Conservation (phyloP, 2,797 vertebrate species). For the Synaphobranchus kaupii region DNA sequence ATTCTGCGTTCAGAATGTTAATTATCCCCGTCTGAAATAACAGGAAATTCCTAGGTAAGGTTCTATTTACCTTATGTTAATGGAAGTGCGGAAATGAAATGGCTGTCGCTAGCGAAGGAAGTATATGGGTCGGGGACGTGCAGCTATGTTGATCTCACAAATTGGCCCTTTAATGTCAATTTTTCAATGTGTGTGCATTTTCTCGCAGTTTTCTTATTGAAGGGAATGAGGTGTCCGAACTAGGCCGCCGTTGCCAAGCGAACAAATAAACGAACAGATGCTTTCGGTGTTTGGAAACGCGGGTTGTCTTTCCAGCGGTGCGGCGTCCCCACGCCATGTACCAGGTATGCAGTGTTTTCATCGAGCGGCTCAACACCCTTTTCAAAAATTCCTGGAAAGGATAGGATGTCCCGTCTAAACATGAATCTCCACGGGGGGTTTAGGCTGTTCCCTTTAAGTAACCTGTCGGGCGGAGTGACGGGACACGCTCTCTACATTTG, state of each 20-base stretch:
- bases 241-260: neutral
- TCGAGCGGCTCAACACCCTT: neutral
- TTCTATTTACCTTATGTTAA: slow-evolving; percentile 64
- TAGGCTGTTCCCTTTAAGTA: slow-evolving; percentile 3
- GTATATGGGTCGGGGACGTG: slow-evolving; percentile 53
- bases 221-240: neutral
- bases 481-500: slow-evolving; percentile 18
- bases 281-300: neutral
- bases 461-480: slow-evolving; percentile 15
- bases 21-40: slow-evolving; percentile 64
- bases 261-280: neutral
- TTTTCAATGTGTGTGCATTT: slow-evolving; percentile 8
- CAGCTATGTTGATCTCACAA: slow-evolving; percentile 33
- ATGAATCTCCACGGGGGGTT: slow-evolving; percentile 22
- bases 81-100: slow-evolving; percentile 63
- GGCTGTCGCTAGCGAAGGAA: slow-evolving; percentile 49
- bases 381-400: slow-evolving; percentile 36
- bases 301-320: neutral
- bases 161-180: slow-evolving; percentile 8
- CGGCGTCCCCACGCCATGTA: neutral
- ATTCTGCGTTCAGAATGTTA: slow-evolving; percentile 57
- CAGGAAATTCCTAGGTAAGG: slow-evolving; percentile 70
- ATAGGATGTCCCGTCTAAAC: slow-evolving; percentile 32
- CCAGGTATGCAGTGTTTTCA: neutral
- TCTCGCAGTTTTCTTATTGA: slow-evolving; percentile 10